These are phyloP conservation scores for Caenorhabditis imperialis DNA, from an alignment of 2,888 invertebrate genomes.

Conservation along the genomic window DNA sequence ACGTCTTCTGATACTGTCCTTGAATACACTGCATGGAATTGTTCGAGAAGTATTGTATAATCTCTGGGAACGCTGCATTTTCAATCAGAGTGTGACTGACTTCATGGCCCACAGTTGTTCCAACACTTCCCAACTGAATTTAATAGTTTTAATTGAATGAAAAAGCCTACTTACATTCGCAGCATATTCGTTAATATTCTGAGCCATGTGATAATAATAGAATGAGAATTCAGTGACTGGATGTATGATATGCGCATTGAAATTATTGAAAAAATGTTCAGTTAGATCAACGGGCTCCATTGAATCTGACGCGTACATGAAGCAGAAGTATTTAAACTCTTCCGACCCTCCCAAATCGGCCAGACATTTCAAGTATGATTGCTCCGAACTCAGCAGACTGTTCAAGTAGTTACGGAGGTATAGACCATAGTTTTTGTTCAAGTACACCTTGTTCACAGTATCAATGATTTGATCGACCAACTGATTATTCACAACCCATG, in stretches of 20 bases:
- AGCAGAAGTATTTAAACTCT: background rate
- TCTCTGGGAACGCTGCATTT: background rate
- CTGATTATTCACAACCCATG: conserved; percentile 8
- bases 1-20: background rate
- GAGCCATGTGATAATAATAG: background rate
- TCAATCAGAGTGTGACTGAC: conserved; percentile 3
- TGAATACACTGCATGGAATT: conserved; percentile 9
- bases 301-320: background rate
- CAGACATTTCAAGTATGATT: conserved; percentile 1
- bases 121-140: too few species aligned
- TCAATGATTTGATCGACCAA: conserved; percentile 3
- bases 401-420: background rate
- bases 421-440: background rate
- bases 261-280: conserved; percentile 2
- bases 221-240: conserved; percentile 1
- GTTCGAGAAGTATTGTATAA: conserved; percentile 1
- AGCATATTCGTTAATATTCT: background rate
- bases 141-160: too few species aligned
- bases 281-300: background rate
- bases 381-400: background rate
- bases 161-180: background rate
- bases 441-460: too few species aligned
- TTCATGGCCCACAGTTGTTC: conserved; percentile 9
- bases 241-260: background rate
- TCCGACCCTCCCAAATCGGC: background rate